Conservation (phyloP, 2,113 vertebrate genomes). For the Laticauda laticaudata region DNA sequence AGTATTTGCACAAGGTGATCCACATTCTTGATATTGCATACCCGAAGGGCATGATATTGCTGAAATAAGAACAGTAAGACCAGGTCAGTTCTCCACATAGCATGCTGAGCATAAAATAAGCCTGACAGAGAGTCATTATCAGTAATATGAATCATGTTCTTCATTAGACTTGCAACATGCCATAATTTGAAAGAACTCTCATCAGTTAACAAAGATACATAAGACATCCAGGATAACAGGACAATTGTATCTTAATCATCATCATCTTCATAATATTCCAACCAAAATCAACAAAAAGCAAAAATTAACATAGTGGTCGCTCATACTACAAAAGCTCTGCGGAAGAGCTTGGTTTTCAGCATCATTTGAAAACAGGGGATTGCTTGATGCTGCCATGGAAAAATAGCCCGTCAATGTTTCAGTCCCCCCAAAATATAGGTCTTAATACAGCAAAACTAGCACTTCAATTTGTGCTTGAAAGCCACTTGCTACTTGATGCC, state of each 20-base stretch:
- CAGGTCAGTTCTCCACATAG: neutral
- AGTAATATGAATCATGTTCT: neutral
- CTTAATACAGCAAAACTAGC: neutral
- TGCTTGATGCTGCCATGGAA: neutral
- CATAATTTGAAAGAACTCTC: neutral
- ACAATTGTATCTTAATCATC: neutral
- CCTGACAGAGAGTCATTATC: neutral
- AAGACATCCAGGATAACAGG: neutral
- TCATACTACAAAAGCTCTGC: neutral
- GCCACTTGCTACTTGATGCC: neutral
- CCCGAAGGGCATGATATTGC: conserved; percentile 74
- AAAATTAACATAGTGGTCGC: neutral
- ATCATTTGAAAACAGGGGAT: neutral
- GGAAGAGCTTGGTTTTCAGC: neutral
- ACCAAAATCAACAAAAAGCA: neutral
- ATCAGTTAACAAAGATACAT: neutral
- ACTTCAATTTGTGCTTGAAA: neutral
- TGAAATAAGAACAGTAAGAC: conserved; percentile 54
- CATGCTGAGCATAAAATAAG: neutral
- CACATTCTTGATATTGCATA: conserved; percentile 81
- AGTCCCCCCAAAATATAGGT: neutral
- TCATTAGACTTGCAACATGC: neutral
- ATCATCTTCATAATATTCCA: neutral
- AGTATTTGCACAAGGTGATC: conserved; percentile 76
- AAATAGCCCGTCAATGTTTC: neutral